phyloP scores from a whole-genome alignment of 2,113 vertebrate genomes.

The Hypanus sabinus region DNA sequence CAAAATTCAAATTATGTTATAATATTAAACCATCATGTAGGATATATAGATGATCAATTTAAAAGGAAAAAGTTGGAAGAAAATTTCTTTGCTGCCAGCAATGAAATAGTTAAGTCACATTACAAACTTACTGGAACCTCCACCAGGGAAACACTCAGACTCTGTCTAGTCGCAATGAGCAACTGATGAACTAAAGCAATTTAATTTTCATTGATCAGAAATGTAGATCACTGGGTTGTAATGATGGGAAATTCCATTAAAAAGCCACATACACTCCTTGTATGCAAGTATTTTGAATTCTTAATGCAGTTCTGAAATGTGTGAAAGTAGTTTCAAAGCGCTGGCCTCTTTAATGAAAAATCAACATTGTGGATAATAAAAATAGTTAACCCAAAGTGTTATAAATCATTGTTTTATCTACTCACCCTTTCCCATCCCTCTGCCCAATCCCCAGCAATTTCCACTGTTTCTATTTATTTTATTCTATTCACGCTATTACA shows the following conservation, averaged over 20 bases:
- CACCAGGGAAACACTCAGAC: conserved; percentile 37
- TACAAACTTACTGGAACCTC: conserved; percentile 37
- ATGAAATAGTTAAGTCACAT: conserved; percentile 28
- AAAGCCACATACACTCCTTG: conserved; percentile 36
- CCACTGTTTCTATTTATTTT: not conserved
- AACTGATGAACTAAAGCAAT: conserved; percentile 73
- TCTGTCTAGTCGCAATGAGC: conserved; percentile 44
- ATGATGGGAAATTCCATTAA: conserved; percentile 77
- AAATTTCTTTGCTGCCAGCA: not conserved
- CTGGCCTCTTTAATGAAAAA: conserved; percentile 25
- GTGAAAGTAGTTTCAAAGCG: conserved; percentile 32
- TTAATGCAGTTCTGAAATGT: conserved; percentile 34
- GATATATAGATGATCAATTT: not conserved
- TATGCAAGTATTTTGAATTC: conserved; percentile 34
- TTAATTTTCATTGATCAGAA: conserved; percentile 82
- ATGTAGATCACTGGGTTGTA: conserved; percentile 65
- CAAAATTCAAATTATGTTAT: not conserved
- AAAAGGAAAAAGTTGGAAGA: not conserved
- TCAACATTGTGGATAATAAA: conserved; percentile 14
- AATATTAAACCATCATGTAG: not conserved
- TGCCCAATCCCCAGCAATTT: not conserved
- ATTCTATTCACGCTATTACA: not conserved
- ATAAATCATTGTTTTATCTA: not conserved
- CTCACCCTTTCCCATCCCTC: not conserved
- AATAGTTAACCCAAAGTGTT: not conserved